phyloP scores from a whole-genome alignment of 2,113 vertebrate genomes.

The Monarcha castaneiventris region DNA sequence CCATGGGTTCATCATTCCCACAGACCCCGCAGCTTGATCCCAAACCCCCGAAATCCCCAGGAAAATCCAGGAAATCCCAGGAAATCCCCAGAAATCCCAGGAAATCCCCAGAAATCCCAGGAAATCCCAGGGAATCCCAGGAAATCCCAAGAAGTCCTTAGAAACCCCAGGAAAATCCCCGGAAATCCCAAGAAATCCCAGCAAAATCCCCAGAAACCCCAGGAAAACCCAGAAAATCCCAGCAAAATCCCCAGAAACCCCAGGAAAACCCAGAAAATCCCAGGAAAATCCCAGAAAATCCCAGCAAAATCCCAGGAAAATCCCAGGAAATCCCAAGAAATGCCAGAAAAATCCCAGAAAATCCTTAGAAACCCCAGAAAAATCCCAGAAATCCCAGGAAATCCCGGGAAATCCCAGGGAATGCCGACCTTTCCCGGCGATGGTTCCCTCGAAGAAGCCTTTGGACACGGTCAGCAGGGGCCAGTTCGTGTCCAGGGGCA shows the following conservation, averaged over 20 bases:
- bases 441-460: constrained; percentile 95
- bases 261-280: too few species aligned
- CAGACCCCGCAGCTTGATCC: fast-evolving
- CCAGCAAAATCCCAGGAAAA: neutral
- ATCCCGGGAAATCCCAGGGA: fast-evolving
- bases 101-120: neutral
- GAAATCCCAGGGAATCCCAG: neutral
- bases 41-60: neutral
- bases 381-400: neutral
- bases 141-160: neutral
- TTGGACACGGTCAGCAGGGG: constrained; percentile 93
- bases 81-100: neutral
- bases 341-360: neutral
- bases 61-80: neutral
- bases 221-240: neutral
- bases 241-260: neutral
- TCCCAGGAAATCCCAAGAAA: neutral
- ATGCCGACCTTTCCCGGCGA: constrained; percentile 82
- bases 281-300: fast-evolving
- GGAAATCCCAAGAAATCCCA: neutral
- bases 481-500: constrained; percentile 98
- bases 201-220: neutral
- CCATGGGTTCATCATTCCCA: fast-evolving
- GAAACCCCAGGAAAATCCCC: neutral
- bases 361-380: fast-evolving